A percentile compares a stretch with the other conserved stretches of the same genome.
These are phyloP conservation scores for Oegoconia quadripuncta DNA, from an alignment of 2,888 invertebrate species.

Conservation along the genomic window DNA sequence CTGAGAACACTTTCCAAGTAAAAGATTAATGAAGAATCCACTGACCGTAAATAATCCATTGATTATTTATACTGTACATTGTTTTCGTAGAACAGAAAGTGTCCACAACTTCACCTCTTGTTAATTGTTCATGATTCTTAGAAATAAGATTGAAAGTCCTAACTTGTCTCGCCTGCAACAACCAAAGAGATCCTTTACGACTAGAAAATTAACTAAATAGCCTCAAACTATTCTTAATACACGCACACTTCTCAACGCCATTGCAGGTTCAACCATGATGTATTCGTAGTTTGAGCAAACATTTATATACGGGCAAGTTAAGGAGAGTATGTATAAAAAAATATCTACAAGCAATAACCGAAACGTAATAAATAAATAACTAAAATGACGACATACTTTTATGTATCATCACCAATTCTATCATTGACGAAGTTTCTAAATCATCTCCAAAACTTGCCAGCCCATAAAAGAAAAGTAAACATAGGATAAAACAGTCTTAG, in stretches of 20 bases:
- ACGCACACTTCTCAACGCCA: slow-evolving; percentile 26
- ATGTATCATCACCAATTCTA: too few relatives aligned
- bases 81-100: background rate
- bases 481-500: slow-evolving; percentile 55
- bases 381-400: too few relatives aligned
- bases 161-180: slow-evolving; percentile 35
- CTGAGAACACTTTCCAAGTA: background rate
- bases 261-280: slow-evolving; percentile 35
- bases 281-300: slow-evolving; percentile 26
- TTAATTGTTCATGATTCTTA: slow-evolving; percentile 17
- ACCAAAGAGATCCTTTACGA: slow-evolving; percentile 45
- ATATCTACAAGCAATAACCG: too few relatives aligned
- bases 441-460: slow-evolving; percentile 19
- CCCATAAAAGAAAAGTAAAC: slow-evolving; percentile 35
- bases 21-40: too few relatives aligned
- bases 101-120: slow-evolving; percentile 3
- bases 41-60: too few relatives aligned
- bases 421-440: too few relatives aligned
- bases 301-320: slow-evolving; percentile 8
- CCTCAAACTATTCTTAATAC: slow-evolving; percentile 34
- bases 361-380: too few relatives aligned
- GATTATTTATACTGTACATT: too few relatives aligned
- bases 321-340: background rate
- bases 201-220: slow-evolving; percentile 43
- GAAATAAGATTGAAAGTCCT: slow-evolving; percentile 21